Base-by-base conservation (phyloP, 2,888 invertebrate species). In the Drosophila fulvimacula region DNA sequence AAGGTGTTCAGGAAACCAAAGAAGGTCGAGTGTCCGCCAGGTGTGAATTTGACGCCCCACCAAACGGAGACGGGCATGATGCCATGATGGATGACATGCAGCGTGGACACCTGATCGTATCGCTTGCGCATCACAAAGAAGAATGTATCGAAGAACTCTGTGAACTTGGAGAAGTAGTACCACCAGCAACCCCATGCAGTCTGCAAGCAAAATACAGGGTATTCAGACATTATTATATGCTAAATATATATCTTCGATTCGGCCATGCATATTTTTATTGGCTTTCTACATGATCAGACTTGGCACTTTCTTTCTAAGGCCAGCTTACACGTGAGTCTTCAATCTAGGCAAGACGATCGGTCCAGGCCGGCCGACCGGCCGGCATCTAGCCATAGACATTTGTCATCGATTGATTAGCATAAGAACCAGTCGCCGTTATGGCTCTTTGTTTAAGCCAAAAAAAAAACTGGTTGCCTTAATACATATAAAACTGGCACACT, bases 41-140 rank as follows among this genome's bases (percentile, higher is more conserved):
- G 96, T 1, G 96, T 96, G 92, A 97, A 97, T 92, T 96, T 97
- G 76, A 97, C 96, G 65, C 97, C 97, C 92, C 96, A 96, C 97
- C 97, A 97, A 63, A 97, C 98, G 10, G 97, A 97, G 92, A 98
- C 95, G 5, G 98, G 98, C 98, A 98, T 98, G 78, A 97, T 95
- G 49, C 98, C 98, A 91, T 98, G 98, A 92, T 98, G 98, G 84
- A 98, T 97, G 53, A 98, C 98, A 91, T 98, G 98, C 39, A 98
- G 94, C 24, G 96, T 96, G 53, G 97, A 96, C 70, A 98, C 96
- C 90, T 98, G 98, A 92, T 96, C 95, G 92, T 96, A 96, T 92
- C 98, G 98, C 94, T 98, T 98, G 63, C 98, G 94, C 93, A 98
- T 93, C 69, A 98, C 96, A 93, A 98, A 98, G 94, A 98, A 98